Base-by-base conservation (phyloP, 2,888 invertebrate species). In the Heliconius sara region DNA sequence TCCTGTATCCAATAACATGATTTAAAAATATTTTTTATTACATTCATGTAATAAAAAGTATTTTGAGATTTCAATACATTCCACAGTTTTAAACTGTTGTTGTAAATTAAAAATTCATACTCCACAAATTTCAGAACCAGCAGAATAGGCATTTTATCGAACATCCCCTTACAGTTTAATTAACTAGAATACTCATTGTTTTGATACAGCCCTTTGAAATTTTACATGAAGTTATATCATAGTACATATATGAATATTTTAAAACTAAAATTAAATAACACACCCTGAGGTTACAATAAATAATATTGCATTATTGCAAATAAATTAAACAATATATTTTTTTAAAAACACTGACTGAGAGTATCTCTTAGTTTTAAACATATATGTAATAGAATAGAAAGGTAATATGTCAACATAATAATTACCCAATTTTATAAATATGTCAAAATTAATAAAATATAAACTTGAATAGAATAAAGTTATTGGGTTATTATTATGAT, bases 21-120 rank as follows among this genome's bases (percentile, higher is more conserved):
- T 52, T 19, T 19, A 52, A 7, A 52, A 19, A 52, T 19, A 19
- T 52, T 6, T 52, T 39, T 52, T 7, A 19, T 7, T 7, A 52
- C 2, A 27, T 65, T 65, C n/a, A 63, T 63, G 6, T 65, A 27
- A 16, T 25, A 27, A 65, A 27, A 27, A 27, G 0, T 27, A 27
- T 65, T 65, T 25, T 43, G 16, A 70, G 39, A 68, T 68, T 68
- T 39, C 30, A 9, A 67, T 34, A 60, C 60, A 67, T 67, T 67
- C 3, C 66, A 67, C 27, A 67, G n/a, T n/a, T n/a, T 60, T 60
- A n/a, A n/a, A 60, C n/a, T 60, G 60, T 16, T 65, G 27, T 43
- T 43, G 34, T 66, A 22, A 30, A 66, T 34, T 66, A 34, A 34
- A 34, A 66, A 7, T 30, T 7, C 66, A 34, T 66, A 66, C 34